Conservation (phyloP, 2,888 invertebrate species). For the Harpagoxenus sublaevis region DNA sequence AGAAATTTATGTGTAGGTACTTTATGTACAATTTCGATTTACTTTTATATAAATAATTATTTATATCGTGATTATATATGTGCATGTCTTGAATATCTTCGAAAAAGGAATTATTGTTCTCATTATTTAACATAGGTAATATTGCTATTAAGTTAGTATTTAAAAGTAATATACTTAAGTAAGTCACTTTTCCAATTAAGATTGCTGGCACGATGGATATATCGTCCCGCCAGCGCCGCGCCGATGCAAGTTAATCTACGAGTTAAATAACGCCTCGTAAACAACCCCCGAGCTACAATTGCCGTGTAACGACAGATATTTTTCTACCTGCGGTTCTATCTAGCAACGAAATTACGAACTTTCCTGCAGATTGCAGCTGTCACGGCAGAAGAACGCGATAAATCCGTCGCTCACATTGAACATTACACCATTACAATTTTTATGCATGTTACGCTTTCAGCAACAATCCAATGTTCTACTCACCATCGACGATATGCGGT, state of each 20-base stretch:
- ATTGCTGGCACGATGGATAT: neutral
- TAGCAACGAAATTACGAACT: conserved; percentile 25
- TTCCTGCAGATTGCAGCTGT: conserved; percentile 24
- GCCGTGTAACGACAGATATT: conserved; percentile 9
- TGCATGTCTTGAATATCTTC: neutral
- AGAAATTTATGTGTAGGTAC: neutral
- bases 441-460: neutral
- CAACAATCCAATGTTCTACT: neutral
- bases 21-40: neutral
- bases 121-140: neutral
- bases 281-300: conserved; percentile 28
- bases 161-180: conserved; percentile 11
- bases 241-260: conserved; percentile 18
- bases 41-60: conserved; percentile 5
- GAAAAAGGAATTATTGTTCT: neutral
- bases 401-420: conserved; percentile 12
- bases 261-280: conserved; percentile 41
- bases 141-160: neutral
- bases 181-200: conserved; percentile 31
- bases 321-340: conserved; percentile 23
- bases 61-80: neutral
- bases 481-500: neutral
- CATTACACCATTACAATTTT: conserved; percentile 14
- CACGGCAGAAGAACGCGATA: neutral
- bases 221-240: neutral